phyloP scores from a whole-genome alignment of 2,888 invertebrate genomes.

The Aspidapion aeneum region DNA sequence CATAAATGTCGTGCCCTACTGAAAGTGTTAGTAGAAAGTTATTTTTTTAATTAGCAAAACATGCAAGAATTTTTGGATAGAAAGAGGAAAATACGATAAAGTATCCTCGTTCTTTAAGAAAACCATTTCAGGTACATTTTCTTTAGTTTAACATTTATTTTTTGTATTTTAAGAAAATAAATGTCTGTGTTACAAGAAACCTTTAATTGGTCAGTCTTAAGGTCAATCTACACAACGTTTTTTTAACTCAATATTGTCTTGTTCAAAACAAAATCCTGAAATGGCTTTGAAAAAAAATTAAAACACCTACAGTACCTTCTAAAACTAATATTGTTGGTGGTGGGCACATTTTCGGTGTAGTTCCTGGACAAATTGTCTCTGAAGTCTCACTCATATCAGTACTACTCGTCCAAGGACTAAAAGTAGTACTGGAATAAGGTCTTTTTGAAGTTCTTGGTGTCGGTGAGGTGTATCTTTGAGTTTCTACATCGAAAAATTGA shows the following conservation, averaged over 20 bases:
- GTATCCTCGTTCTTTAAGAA: too few relatives aligned
- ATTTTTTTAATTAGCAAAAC: too few relatives aligned
- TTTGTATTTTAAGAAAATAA: too few relatives aligned
- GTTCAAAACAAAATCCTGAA: too few relatives aligned
- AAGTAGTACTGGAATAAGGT: constrained; percentile 6
- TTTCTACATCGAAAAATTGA: constrained; percentile 17
- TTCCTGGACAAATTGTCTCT: constrained; percentile 40
- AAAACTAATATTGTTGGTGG: constrained; percentile 76
- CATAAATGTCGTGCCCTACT: not conserved
- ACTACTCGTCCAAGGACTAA: constrained; percentile 1
- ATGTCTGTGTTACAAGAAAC: too few relatives aligned
- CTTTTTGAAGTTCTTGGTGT: constrained; percentile 6
- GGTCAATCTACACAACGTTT: too few relatives aligned
- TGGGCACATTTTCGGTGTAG: constrained; percentile 55
- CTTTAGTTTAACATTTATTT: too few relatives aligned
- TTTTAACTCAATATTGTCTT: too few relatives aligned
- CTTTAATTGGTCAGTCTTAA: too few relatives aligned
- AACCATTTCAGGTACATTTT: too few relatives aligned
- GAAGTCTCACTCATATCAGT: constrained; percentile 21
- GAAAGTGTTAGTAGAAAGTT: not conserved
- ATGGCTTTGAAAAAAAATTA: too few relatives aligned
- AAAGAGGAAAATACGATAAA: too few relatives aligned
- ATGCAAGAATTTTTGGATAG: not conserved
- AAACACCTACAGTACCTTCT: constrained; percentile 68
- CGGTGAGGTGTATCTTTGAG: not conserved